phyloP scores from a whole-genome alignment of 2,888 invertebrate genomes.

The Aporophyla nigra region DNA sequence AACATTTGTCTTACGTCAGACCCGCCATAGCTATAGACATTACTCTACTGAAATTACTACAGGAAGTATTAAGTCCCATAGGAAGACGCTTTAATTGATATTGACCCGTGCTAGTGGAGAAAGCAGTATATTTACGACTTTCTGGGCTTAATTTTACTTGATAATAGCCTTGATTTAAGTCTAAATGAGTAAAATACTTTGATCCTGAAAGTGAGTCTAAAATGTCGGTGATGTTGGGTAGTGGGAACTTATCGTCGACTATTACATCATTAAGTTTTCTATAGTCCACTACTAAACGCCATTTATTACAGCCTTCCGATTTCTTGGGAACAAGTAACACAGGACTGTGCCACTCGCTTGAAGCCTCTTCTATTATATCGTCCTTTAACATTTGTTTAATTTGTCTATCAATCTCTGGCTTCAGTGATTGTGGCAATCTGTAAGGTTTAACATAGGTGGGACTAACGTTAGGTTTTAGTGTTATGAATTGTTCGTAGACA shows the following conservation, averaged over 20 bases:
- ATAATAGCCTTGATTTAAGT: no score
- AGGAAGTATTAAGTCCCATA: not conserved
- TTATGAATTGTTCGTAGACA: not conserved
- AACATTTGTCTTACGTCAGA: conserved; percentile 1
- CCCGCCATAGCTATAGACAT: no score
- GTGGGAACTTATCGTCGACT: no score
- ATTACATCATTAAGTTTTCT: no score
- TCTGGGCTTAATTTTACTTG: not conserved
- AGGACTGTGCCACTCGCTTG: conserved; percentile 10
- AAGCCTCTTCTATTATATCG: conserved; percentile 5
- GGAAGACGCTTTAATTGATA: conserved; percentile 4
- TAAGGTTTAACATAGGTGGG: conserved; percentile 7
- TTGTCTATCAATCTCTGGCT: conserved; percentile 2
- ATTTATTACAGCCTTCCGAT: not conserved
- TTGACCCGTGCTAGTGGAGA: not conserved
- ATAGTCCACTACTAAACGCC: no score
- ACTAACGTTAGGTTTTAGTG: conserved; percentile 6
- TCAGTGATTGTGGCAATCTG: not conserved
- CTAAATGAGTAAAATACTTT: no score
- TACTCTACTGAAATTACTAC: not conserved
- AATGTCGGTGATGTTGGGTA: no score
- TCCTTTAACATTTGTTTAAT: not conserved
- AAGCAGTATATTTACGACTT: conserved; percentile 4
- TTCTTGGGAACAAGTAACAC: not conserved
- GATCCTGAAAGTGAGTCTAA: no score